These are phyloP conservation scores for Tachycineta bicolor DNA, from an alignment of 2,113 vertebrate species.

Conservation along the genomic window DNA sequence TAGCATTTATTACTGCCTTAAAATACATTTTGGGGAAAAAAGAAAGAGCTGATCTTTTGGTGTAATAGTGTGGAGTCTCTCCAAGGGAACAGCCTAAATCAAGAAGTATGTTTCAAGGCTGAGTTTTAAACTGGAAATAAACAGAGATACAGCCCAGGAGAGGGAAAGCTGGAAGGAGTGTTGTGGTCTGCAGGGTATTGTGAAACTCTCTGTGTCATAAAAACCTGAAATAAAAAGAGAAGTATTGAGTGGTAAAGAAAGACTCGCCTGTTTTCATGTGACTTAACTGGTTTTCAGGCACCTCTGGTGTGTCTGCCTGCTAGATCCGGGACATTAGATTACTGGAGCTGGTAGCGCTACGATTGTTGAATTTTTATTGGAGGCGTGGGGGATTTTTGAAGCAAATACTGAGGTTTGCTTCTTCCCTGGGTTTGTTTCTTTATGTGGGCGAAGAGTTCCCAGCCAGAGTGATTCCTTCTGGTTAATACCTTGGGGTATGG, in stretches of 20 bases:
- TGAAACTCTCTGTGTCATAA: neutral
- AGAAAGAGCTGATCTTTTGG: neutral
- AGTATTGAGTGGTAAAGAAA: neutral
- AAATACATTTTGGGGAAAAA: neutral
- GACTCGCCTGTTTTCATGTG: neutral
- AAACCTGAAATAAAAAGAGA: neutral
- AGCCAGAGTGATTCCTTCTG: neutral
- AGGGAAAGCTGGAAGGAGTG: neutral
- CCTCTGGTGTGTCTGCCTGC: neutral
- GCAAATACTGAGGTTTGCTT: neutral
- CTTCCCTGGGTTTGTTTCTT: neutral
- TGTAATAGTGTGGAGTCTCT: neutral
- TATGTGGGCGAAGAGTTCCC: neutral
- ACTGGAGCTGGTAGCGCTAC: rapidly evolving
- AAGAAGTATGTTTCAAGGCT: slow-evolving; percentile 6
- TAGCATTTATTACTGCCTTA: neutral
- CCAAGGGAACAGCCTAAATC: neutral
- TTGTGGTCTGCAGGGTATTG: neutral
- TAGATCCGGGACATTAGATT: rapidly evolving
- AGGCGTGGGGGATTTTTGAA: neutral
- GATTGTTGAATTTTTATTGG: neutral
- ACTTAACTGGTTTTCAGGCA: neutral
- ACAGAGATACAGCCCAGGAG: neutral
- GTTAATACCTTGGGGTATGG: neutral
- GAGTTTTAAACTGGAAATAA: slow-evolving; percentile 22